A percentile compares a stretch with the other conserved stretches of the same genome.
phyloP scores from a whole-genome alignment of 2,797 vertebrate species.

The Orestias chungarensis region DNA sequence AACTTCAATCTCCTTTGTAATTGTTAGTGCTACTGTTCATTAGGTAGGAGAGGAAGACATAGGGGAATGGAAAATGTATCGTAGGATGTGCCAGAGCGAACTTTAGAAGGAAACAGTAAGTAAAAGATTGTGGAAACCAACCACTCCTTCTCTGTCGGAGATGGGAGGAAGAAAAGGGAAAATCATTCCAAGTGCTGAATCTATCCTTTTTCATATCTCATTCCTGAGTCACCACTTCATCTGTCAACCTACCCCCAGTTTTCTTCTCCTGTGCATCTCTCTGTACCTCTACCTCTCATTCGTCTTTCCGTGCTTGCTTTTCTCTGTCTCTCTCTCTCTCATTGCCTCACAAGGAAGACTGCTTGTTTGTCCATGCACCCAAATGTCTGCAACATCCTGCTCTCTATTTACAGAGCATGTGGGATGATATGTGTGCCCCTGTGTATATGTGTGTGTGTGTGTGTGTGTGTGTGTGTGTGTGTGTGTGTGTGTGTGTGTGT shows the following conservation, averaged over 20 bases:
- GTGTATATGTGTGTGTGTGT: conserved; percentile 29
- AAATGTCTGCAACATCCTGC: conserved; percentile 76
- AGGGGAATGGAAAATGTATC: background rate
- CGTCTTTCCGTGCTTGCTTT: conserved; percentile 15
- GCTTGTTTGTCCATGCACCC: conserved; percentile 71
- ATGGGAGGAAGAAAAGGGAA: conserved; percentile 46
- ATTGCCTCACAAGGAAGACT: conserved; percentile 59
- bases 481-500: conserved; percentile 10
- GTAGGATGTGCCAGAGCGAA: background rate
- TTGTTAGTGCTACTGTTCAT: conserved; percentile 23
- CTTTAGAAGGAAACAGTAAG: conserved; percentile 42
- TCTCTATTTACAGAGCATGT: conserved; percentile 78
- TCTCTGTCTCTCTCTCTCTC: conserved; percentile 22
- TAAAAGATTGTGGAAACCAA: conserved; percentile 37
- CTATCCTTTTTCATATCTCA: conserved; percentile 68
- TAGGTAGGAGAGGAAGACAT: conserved; percentile 12
- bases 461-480: conserved; percentile 19
- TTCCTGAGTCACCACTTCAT: conserved; percentile 75
- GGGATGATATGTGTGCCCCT: conserved; percentile 69
- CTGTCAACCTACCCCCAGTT: conserved; percentile 70
- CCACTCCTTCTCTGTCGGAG: conserved; percentile 36
- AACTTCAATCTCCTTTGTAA: conserved; percentile 14
- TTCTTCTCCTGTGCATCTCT: conserved; percentile 34
- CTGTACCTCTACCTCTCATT: conserved; percentile 21
- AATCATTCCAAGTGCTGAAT: conserved; percentile 67